Base-by-base conservation (phyloP, 1,140 invertebrate genomes). In the Hyles euphorbiae region DNA sequence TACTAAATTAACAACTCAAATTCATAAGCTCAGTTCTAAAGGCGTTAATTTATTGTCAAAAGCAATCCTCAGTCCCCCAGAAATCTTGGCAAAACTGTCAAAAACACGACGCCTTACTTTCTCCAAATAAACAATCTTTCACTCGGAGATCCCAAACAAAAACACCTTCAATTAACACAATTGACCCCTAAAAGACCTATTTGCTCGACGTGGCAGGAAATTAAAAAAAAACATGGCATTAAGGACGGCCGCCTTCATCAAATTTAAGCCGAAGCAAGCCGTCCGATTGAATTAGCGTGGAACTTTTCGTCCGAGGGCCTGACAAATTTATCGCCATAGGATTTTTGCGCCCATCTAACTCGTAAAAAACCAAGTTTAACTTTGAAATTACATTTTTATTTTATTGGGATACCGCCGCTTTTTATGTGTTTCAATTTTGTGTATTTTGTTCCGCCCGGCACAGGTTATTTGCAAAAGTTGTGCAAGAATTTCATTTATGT, bases 261-360 rank as follows among this genome's bases (percentile, higher is more conserved):
- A 79, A 78, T 74, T 75, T 77, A 80, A 83, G 78, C 76, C 82
- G 36, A 72, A 71, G 67, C 68, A 36, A 22, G 63, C 51, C 61
- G 60, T 66, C 65, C 81, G 78, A 85, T 85, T 85, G 77, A 85
- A 85, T 85, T 83, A 83, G 72, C 81, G 75, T 70, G 71, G 76
- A 85, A 80, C 67, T 83, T 83, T 78, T 60, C 65, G 57, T 63
- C 61, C 58, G 49, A 54, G 44, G 22, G 34, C 59, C 60, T 77
- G 76, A 84, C 67, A 81, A 82, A 84, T 82, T 84, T 84, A 82
- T 82, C 61, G 75, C 64, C 67, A 65, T 68, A 67, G 67, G 67
- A 71, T 67, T 76, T 80, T 78, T 81, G 63, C 60, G 59, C 48
- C 70, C 57, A 70, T 66, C 66, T 61, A 54, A 60, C 59, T 66